Evolutionary conservation across 1,140 invertebrate species (phyloP).

Genomic region (Mycetomoellerius zeteki): DNA sequence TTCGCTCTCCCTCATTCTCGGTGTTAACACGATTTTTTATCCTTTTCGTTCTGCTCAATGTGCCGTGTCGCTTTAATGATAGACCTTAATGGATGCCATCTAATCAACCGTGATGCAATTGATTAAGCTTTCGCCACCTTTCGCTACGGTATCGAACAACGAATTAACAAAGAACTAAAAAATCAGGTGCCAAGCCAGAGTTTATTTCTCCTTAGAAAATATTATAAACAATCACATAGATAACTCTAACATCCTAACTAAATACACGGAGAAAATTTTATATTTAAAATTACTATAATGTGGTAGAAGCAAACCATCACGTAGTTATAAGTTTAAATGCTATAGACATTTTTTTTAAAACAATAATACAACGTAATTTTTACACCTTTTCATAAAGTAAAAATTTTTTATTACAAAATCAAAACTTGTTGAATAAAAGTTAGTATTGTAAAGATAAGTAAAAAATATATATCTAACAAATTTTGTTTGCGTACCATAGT

Average conservation of each 20-base stretch:
- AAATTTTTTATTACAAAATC: too few species aligned
- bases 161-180: not conserved
- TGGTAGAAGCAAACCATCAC: too few species aligned
- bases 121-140: constrained; percentile 23
- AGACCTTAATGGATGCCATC: constrained; percentile 3
- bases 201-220: not conserved
- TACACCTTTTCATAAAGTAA: too few species aligned
- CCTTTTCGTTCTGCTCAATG: not conserved
- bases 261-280: too few species aligned
- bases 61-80: constrained; percentile 43
- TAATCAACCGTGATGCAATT: constrained; percentile 9
- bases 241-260: not conserved
- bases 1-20: constrained; percentile 9
- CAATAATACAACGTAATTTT: too few species aligned
- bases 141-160: not conserved
- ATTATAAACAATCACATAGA: not conserved
- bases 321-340: too few species aligned
- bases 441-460: too few species aligned
- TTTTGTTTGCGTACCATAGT: too few species aligned
- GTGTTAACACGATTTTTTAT: constrained; percentile 6
- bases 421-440: too few species aligned
- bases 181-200: not conserved
- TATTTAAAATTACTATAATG: too few species aligned
- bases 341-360: too few species aligned
- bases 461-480: too few species aligned